Evolutionary conservation across 2,113 vertebrate genomes (phyloP).

Genomic region (Ammodytes marinus): DNA sequence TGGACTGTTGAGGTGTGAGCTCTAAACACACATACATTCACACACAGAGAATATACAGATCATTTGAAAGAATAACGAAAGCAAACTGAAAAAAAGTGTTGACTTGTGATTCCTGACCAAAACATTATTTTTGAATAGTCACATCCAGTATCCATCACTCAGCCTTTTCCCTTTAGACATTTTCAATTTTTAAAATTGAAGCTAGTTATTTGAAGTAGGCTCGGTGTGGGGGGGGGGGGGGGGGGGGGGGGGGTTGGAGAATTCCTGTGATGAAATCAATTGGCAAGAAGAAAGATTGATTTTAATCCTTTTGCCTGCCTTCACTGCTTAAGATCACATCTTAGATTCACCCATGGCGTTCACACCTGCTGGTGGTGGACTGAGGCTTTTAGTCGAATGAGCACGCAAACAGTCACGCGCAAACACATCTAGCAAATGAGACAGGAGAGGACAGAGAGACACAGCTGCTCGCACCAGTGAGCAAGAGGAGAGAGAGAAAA

Average conservation of each 20-base stretch:
- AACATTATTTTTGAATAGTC: conserved; percentile 20
- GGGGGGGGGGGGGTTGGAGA: conserved; percentile 4
- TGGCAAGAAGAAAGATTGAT: conserved; percentile 46
- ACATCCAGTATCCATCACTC: not conserved
- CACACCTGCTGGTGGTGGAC: conserved; percentile 7
- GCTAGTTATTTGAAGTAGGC: conserved; percentile 17
- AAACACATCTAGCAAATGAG: conserved; percentile 6
- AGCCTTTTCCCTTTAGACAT: not conserved
- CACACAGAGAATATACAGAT: conserved; percentile 6
- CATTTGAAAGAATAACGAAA: conserved; percentile 12
- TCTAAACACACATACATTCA: conserved; percentile 2
- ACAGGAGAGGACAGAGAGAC: conserved; percentile 9
- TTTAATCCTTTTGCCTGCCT: conserved; percentile 30
- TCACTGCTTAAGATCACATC: conserved; percentile 17
- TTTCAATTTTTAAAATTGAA: not conserved
- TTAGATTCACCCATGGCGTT: conserved; percentile 22
- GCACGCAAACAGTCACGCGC: not conserved
- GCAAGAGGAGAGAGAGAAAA: conserved; percentile 10
- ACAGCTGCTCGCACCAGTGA: not conserved
- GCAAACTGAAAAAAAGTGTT: conserved; percentile 13
- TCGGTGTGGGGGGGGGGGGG: not conserved
- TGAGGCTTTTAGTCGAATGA: conserved; percentile 16
- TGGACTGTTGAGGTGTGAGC: conserved; percentile 8
- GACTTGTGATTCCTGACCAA: not conserved
- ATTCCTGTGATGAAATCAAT: conserved; percentile 59